Evolutionary conservation across 1,140 invertebrate genomes (phyloP).

Genomic region (Zaprionus africanus): DNA sequence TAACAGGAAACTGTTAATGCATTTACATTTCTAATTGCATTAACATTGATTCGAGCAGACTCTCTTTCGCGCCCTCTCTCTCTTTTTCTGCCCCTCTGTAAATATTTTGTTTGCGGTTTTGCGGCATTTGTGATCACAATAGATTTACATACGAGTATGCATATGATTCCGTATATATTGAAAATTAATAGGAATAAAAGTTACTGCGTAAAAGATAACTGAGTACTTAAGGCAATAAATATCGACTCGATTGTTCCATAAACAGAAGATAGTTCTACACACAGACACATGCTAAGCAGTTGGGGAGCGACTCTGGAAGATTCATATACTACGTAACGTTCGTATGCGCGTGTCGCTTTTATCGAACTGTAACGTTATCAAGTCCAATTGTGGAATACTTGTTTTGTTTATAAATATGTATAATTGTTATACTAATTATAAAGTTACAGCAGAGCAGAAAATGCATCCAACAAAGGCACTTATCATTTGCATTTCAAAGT

Average conservation of each 20-base stretch:
- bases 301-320: background rate
- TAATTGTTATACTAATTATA: slow-evolving; percentile 19
- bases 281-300: slow-evolving; percentile 1
- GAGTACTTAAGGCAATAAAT: slow-evolving; percentile 34
- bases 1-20: slow-evolving; percentile 7
- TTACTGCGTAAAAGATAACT: slow-evolving; percentile 45
- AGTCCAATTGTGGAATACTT: slow-evolving; percentile 19
- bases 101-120: slow-evolving; percentile 1
- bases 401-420: slow-evolving; percentile 21
- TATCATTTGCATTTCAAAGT: slow-evolving; percentile 18
- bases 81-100: background rate
- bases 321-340: background rate
- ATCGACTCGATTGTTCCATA: slow-evolving; percentile 24
- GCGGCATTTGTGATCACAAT: slow-evolving; percentile 4
- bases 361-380: slow-evolving; percentile 28
- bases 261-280: slow-evolving; percentile 30
- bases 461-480: slow-evolving; percentile 16
- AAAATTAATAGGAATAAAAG: slow-evolving; percentile 21
- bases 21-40: slow-evolving; percentile 14
- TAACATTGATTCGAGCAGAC: background rate
- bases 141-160: slow-evolving; percentile 1
- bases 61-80: background rate
- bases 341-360: background rate
- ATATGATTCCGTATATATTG: background rate
- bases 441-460: slow-evolving; percentile 10